Evolutionary conservation across 2,888 invertebrate species (phyloP).

Genomic region (Sinhomidia bicolor): DNA sequence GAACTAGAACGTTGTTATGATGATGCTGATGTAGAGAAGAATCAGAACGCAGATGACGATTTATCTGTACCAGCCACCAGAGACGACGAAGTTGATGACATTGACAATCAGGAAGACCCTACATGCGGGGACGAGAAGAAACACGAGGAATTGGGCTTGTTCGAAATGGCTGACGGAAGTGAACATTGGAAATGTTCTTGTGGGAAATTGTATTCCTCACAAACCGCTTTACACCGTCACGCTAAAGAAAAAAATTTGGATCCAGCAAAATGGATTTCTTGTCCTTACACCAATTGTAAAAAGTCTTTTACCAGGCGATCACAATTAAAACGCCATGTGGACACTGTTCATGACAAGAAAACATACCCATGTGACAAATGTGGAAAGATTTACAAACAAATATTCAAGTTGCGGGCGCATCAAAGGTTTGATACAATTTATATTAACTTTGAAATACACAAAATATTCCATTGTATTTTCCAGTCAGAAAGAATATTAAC

Average conservation of each 20-base stretch:
- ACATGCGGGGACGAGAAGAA: no score
- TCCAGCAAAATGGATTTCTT: not conserved
- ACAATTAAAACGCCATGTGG: not conserved
- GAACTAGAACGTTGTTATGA: not conserved
- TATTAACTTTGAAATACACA: no score
- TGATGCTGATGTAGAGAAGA: no score
- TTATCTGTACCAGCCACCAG: no score
- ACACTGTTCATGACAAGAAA: not conserved
- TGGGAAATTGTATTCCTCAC: not conserved
- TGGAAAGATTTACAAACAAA: no score
- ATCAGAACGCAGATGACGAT: no score
- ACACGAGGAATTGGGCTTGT: not conserved
- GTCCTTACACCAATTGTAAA: not conserved
- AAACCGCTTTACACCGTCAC: not conserved
- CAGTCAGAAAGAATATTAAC: no score
- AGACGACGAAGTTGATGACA: no score
- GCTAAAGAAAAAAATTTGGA: not conserved
- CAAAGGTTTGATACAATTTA: no score
- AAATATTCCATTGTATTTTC: no score
- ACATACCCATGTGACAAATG: not conserved
- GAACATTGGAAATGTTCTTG: not conserved
- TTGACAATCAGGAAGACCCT: no score
- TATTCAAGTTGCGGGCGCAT: no score
- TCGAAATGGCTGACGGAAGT: not conserved
- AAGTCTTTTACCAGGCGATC: not conserved